Percentiles rank a stretch among this genome's conserved stretches.
phyloP scores from a whole-genome alignment of 1,140 invertebrate species.

The Cryptotermes secundus region DNA sequence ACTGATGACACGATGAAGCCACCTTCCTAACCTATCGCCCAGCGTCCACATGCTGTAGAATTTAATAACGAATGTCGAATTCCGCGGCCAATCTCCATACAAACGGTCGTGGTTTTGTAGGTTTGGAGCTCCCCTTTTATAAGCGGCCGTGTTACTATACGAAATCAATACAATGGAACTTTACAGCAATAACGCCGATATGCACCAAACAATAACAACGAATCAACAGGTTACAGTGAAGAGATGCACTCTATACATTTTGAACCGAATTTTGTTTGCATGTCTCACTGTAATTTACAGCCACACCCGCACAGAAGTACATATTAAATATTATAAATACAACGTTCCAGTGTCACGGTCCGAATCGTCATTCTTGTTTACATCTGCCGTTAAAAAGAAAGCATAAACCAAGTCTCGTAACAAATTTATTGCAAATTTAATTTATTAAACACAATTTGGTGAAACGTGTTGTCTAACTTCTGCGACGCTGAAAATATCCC shows the following conservation, averaged over 20 bases:
- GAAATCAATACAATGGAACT: not conserved
- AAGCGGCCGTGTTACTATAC: not conserved
- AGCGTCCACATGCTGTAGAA: not conserved
- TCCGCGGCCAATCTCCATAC: not conserved
- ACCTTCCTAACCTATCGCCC: not conserved
- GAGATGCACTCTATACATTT: conserved; percentile 11
- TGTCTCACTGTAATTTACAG: not conserved
- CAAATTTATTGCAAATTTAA: too few species aligned
- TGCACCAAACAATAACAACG: not conserved
- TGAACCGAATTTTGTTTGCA: not conserved
- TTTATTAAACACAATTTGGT: too few species aligned
- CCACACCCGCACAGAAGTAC: too few species aligned
- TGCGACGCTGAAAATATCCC: too few species aligned
- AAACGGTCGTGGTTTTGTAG: not conserved
- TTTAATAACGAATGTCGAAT: not conserved
- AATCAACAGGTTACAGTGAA: not conserved
- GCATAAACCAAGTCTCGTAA: too few species aligned
- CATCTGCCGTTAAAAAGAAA: too few species aligned
- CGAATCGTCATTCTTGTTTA: too few species aligned
- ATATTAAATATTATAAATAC: too few species aligned
- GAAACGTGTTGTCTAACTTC: too few species aligned
- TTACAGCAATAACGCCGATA: not conserved
- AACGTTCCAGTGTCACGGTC: too few species aligned
- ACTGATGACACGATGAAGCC: not conserved
- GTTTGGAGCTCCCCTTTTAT: not conserved